These are phyloP conservation scores for Gnathonemus echidnorhynchus DNA, from an alignment of 2,113 vertebrate species.

Conservation along the genomic window DNA sequence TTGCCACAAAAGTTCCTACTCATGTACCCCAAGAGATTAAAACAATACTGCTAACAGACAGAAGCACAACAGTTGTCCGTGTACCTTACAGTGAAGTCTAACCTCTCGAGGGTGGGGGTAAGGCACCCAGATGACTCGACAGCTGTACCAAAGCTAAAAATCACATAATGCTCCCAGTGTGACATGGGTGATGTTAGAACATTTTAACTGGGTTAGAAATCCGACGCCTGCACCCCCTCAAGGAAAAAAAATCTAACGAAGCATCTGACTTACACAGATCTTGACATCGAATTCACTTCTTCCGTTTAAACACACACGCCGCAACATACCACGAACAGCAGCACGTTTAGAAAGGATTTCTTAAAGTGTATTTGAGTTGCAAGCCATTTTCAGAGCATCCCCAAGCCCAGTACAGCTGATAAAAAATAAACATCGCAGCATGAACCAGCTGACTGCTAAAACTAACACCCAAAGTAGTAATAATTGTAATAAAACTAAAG, in stretches of 20 bases:
- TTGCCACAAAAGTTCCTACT: not conserved
- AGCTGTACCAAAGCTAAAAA: not conserved
- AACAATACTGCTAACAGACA: not conserved
- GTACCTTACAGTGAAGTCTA: not conserved
- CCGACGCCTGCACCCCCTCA: not conserved
- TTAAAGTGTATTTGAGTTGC: not conserved
- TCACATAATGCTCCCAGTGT: not conserved
- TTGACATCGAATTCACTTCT: not conserved
- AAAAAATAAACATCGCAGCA: conserved; percentile 26
- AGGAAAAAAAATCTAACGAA: not conserved
- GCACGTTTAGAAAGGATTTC: not conserved
- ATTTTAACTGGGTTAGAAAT: not conserved
- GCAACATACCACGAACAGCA: not conserved
- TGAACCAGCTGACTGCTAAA: conserved; percentile 4
- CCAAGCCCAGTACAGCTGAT: not conserved
- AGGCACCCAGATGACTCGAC: not conserved
- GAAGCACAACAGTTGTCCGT: not conserved
- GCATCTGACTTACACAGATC: not conserved
- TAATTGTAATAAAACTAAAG: not conserved
- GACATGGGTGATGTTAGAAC: not conserved
- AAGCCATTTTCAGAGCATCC: not conserved
- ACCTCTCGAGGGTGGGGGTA: conserved; percentile 15
- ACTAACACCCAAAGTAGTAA: not conserved
- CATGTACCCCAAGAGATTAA: not conserved
- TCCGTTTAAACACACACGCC: not conserved